Evolutionary conservation across 2,797 vertebrate genomes (phyloP).

Genomic region (Pyrocephalus nanus): DNA sequence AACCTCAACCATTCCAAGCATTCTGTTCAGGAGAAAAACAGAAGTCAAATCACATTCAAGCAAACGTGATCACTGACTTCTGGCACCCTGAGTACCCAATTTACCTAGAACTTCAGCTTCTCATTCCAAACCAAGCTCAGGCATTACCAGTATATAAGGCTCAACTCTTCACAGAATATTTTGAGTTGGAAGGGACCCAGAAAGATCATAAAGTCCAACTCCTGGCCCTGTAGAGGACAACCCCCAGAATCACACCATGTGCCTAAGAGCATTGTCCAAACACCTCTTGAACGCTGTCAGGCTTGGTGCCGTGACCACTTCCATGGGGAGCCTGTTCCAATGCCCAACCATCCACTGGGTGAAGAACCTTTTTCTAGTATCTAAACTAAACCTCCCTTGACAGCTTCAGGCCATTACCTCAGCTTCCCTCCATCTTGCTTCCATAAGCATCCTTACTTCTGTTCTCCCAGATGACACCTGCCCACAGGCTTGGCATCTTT

Average conservation of each 20-base stretch:
- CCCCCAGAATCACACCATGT: not conserved
- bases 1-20: not conserved
- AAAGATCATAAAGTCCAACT: not conserved
- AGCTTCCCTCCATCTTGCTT: not conserved
- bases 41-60: not conserved
- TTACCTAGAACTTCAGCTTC: not conserved
- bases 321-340: not conserved
- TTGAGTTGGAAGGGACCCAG: not conserved
- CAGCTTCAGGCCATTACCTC: not conserved
- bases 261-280: not conserved
- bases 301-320: no score
- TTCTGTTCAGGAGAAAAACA: not conserved
- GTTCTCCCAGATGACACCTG: not conserved
- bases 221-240: not conserved
- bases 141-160: not conserved
- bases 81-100: not conserved
- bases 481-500: not conserved
- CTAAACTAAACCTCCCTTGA: not conserved
- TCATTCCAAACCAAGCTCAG: not conserved
- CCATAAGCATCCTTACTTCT: not conserved
- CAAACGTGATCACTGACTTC: not conserved
- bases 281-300: not conserved
- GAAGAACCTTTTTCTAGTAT: not conserved
- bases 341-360: not conserved
- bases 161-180: not conserved